These are phyloP conservation scores for Hedychridium roseum DNA, from an alignment of 2,888 invertebrate genomes.

Conservation along the genomic window DNA sequence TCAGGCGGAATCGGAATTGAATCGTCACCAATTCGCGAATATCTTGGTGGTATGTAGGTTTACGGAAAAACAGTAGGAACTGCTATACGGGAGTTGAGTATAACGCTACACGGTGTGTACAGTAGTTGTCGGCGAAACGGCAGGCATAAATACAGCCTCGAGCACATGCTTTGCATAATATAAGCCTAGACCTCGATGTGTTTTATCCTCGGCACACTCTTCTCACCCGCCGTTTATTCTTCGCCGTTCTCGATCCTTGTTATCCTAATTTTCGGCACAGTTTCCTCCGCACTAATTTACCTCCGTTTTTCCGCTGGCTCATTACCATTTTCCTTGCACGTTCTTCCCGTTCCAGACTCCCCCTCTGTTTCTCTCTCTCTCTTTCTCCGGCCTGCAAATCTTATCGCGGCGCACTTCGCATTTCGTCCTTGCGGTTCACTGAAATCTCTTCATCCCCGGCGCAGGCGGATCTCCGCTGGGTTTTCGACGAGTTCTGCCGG, in stretches of 20 bases:
- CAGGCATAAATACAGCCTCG: constrained; percentile 56
- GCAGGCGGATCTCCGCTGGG: constrained; percentile 22
- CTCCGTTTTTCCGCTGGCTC: constrained; percentile 11
- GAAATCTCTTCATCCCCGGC: constrained; percentile 20
- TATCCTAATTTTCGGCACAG: constrained; percentile 37
- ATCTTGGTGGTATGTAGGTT: too few relatives aligned
- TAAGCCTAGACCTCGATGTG: too few relatives aligned
- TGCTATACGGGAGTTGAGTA: too few relatives aligned
- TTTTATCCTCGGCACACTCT: too few relatives aligned
- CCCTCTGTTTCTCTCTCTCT: constrained; percentile 28
- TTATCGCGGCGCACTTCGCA: background rate
- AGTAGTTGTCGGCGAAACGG: constrained; percentile 54
- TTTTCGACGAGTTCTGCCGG: constrained; percentile 50
- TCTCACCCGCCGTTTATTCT: constrained; percentile 28
- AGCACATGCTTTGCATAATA: constrained; percentile 62
- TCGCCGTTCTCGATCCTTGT: constrained; percentile 13
- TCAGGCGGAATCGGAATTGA: too few relatives aligned
- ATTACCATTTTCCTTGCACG: constrained; percentile 8
- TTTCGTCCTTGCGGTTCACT: constrained; percentile 12
- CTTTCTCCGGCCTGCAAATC: constrained; percentile 1
- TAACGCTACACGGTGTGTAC: constrained; percentile 31
- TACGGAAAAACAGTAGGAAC: too few relatives aligned
- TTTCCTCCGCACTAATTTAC: constrained; percentile 6
- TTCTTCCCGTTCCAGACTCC: constrained; percentile 23
- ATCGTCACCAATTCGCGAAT: too few relatives aligned